phyloP scores from a whole-genome alignment of 2,888 invertebrate species.

The Silvanus unidentatus region DNA sequence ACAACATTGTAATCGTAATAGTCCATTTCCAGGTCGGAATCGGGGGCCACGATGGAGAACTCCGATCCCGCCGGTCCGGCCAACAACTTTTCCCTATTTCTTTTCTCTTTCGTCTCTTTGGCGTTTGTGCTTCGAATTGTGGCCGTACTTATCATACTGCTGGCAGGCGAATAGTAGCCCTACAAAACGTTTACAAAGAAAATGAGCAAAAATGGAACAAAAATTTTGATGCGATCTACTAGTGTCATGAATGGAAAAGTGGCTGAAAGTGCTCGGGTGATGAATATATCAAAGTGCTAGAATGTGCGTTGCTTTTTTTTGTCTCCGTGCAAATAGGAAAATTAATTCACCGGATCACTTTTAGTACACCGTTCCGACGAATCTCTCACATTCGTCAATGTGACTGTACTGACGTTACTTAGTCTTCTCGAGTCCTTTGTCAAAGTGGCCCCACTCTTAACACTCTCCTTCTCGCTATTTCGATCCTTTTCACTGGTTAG shows the following conservation, averaged over 20 bases:
- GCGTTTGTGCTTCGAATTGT: slow-evolving; percentile 59
- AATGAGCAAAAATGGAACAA: slow-evolving; percentile 2
- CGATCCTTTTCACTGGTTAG: slow-evolving; percentile 35
- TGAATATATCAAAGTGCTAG: neutral
- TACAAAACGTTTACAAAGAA: slow-evolving; percentile 34
- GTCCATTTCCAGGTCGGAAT: slow-evolving; percentile 74
- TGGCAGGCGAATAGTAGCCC: slow-evolving; percentile 69
- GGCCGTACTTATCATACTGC: slow-evolving; percentile 61
- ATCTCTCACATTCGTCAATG: slow-evolving; percentile 58
- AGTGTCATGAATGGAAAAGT: slow-evolving; percentile 1
- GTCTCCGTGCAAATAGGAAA: slow-evolving; percentile 6
- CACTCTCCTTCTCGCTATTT: slow-evolving; percentile 33
- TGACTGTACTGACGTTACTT: slow-evolving; percentile 53
- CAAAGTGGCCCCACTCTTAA: slow-evolving; percentile 12
- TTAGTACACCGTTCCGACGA: slow-evolving; percentile 37
- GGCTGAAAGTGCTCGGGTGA: slow-evolving; percentile 37
- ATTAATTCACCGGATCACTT: slow-evolving; percentile 44
- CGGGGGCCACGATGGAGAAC: slow-evolving; percentile 67
- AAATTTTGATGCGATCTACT: no score
- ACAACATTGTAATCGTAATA: slow-evolving; percentile 87
- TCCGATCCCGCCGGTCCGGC: slow-evolving; percentile 64
- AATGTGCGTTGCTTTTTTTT: slow-evolving; percentile 3
- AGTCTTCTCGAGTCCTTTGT: slow-evolving; percentile 38
- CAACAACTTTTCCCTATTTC: slow-evolving; percentile 65
- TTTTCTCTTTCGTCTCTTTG: slow-evolving; percentile 73